Base-by-base conservation (phyloP, 2,888 invertebrate genomes). In the Athalia cordata region DNA sequence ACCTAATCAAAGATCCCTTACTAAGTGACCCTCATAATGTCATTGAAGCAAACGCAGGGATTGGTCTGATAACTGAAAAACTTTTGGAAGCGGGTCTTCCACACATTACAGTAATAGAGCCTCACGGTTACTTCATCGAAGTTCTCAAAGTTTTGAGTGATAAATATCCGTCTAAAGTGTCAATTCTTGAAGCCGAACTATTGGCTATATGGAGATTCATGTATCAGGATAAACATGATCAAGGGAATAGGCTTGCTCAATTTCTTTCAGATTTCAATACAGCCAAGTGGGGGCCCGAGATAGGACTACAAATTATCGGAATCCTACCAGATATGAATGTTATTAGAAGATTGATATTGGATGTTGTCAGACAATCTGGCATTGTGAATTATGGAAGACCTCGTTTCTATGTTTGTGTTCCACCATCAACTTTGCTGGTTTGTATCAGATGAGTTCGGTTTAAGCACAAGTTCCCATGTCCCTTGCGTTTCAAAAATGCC, bases 11-110 rank as follows among this genome's bases (percentile, higher is more conserved):
- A 80, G 82, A 84, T 9, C 85, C 90, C 80, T 82, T 92, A 43
- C 82, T 83, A 45, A 80, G 85, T 9, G 83, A 87, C n/a, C 84
- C 87, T 11, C 79, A 79, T 67, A 90, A 92, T 3, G 85, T 94
- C 13, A 89, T 94, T n/a, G 95, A 96, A 91, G 91, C 94, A 0
- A 94, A 94, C 90, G 94, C 95, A 0, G 95, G 95, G 0, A 89
- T 93, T 62, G 95, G 95, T 0, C 88, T 93, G 29, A 87, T 95
- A 70, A 94, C 94, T 2, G 87, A 91, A 81, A 91, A 94, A 82
- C 86, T 96, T 52, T 87, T 95, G 4, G 85, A 92, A 6, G 81
- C 81, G 82, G 91, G 91, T 15, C 88, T 93, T 47, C 90, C 91
- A 7, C 87, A 90, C 66, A 89, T 95, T 11, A 89, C 93, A 79